phyloP scores from a whole-genome alignment of 1,140 invertebrate genomes.

The Ylistrum balloti region DNA sequence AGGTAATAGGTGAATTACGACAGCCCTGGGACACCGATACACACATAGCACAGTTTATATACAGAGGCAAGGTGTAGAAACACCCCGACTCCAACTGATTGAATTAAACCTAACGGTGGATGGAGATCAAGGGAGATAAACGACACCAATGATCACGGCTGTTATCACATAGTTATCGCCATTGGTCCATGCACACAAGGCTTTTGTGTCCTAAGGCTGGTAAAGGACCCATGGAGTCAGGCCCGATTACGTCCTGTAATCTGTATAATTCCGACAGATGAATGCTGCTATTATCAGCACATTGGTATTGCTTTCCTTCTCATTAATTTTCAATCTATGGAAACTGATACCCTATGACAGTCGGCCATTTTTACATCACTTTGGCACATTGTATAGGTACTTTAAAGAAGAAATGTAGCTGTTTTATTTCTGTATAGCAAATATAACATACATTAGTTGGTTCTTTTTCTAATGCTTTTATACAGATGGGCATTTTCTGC shows the following conservation, averaged over 20 bases:
- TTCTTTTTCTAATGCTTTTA: background rate
- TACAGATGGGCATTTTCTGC: background rate
- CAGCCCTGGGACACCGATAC: background rate
- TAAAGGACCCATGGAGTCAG: background rate
- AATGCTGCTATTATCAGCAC: background rate
- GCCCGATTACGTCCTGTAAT: conserved; percentile 7
- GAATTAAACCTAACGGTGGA: background rate
- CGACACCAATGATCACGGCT: background rate
- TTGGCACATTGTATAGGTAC: background rate
- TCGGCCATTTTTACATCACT: background rate
- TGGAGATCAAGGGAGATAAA: background rate
- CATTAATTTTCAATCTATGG: conserved; percentile 18
- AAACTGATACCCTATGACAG: background rate
- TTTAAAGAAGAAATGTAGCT: background rate
- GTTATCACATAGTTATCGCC: background rate
- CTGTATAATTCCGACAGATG: background rate
- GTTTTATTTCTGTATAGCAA: conserved; percentile 2
- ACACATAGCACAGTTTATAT: background rate
- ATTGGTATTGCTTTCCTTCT: background rate
- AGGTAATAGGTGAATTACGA: conserved; percentile 8
- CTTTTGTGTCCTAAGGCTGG: background rate
- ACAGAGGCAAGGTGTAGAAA: background rate
- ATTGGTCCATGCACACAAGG: background rate
- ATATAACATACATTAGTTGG: background rate
- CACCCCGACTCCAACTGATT: too few species aligned